Percentiles rank a stretch among this genome's conserved stretches.
phyloP scores from a whole-genome alignment of 2,797 vertebrate species.

The Lepilemur septentrionalis region DNA sequence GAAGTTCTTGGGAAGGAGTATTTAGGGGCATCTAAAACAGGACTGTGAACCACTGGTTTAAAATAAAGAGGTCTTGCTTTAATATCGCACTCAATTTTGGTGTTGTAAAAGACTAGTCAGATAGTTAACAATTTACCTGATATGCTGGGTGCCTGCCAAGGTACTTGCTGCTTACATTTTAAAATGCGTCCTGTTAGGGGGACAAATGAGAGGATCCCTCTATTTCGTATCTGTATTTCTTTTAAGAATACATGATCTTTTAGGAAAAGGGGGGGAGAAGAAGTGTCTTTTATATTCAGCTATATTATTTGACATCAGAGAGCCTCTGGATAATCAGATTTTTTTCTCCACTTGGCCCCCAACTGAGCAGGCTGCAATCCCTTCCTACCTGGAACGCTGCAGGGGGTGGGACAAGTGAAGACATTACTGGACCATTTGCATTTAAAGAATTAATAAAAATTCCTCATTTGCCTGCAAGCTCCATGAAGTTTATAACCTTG shows the following conservation, averaged over 20 bases:
- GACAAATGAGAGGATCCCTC: neutral
- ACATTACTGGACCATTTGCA: constrained; percentile 82
- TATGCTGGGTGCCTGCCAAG: constrained; percentile 52
- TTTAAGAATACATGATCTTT: neutral
- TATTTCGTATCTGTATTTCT: neutral
- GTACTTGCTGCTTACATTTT: constrained; percentile 28
- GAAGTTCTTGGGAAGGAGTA: neutral
- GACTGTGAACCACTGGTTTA: neutral
- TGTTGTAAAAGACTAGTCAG: constrained; percentile 51
- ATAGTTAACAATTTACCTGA: constrained; percentile 74
- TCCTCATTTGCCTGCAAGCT: constrained; percentile 81
- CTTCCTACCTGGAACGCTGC: constrained; percentile 65
- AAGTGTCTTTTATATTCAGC: neutral
- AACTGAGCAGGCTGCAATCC: constrained; percentile 52
- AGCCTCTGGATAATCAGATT: neutral
- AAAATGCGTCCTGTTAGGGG: neutral
- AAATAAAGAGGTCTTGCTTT: constrained; percentile 63
- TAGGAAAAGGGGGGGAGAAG: neutral
- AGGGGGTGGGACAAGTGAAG: constrained; percentile 80
- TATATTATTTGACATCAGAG: neutral
- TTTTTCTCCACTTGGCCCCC: constrained; percentile 31
- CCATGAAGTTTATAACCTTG: constrained; percentile 84
- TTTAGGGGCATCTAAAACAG: neutral
- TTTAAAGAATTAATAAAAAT: constrained; percentile 90
- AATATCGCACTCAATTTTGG: constrained; percentile 42